Percentiles rank a stretch among this genome's conserved stretches.
phyloP scores from a whole-genome alignment of 2,888 invertebrate genomes.

The Athetis lepigone region DNA sequence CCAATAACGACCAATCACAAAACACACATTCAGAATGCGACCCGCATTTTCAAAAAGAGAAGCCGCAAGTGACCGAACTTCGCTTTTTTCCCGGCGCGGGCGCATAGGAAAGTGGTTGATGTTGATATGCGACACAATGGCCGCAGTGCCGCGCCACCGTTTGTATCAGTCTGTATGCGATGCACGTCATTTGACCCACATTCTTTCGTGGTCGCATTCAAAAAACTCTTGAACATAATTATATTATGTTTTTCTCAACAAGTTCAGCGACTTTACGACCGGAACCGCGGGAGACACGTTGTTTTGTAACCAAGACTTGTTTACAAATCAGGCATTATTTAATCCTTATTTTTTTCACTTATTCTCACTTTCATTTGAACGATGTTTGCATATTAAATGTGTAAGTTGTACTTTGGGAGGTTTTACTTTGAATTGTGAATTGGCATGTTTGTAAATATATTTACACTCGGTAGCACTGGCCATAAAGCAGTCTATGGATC shows the following conservation, averaged over 20 bases:
- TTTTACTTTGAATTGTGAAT: too few relatives aligned
- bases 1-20: neutral
- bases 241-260: slow-evolving; percentile 54
- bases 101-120: slow-evolving; percentile 57
- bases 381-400: slow-evolving; percentile 27
- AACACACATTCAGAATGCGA: slow-evolving; percentile 27
- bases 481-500: too few relatives aligned
- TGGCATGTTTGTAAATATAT: too few relatives aligned
- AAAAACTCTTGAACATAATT: slow-evolving; percentile 50
- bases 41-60: slow-evolving; percentile 42
- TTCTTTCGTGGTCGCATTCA: slow-evolving; percentile 57
- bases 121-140: slow-evolving; percentile 52
- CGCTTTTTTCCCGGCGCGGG: slow-evolving; percentile 37
- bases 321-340: slow-evolving; percentile 60
- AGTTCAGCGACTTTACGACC: slow-evolving; percentile 55
- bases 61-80: slow-evolving; percentile 39
- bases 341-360: slow-evolving; percentile 55
- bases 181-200: slow-evolving; percentile 61
- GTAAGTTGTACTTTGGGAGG: neutral
- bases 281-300: slow-evolving; percentile 55
- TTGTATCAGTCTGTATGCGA: slow-evolving; percentile 54
- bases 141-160: slow-evolving; percentile 39
- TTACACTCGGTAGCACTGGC: too few relatives aligned
- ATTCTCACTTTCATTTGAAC: slow-evolving; percentile 56
- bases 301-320: slow-evolving; percentile 53